Base-by-base conservation (phyloP, 1,140 invertebrate species). In the Octopus bimaculoides region DNA sequence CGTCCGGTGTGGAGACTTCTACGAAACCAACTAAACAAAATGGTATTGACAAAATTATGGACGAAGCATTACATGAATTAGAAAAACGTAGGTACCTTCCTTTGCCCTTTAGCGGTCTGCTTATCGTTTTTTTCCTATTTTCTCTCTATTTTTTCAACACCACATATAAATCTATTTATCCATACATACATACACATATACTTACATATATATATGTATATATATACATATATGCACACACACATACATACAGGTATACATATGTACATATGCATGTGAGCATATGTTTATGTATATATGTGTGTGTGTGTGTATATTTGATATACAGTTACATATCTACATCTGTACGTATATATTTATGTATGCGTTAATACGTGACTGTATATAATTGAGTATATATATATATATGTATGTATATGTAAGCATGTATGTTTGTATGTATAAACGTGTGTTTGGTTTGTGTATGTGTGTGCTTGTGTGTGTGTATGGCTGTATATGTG, bases 1-100 rank as follows among this genome's bases (percentile, higher is more conserved):
- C 69, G 10, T 78, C 79, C 20, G 78, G 76, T 10, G 80, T 76
- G n/a, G 73, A 55, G 2, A 76, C 77, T 75, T 77, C 14, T 54
- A 82, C 82, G 8, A 80, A 79, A 54, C 69, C 77, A 17, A n/a
- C 73, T 14, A 73, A 79, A 14, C 17, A 71, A 78, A 79, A 78
- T 10, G 81, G 78, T 17, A 69, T 86, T 7, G 79, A 87, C 73
- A 84, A 87, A 76, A 55, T 85, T 20, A 83, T 85, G 78, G 82
- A 85, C 55, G 78, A 83, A 79, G 69, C 85, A 5, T 83, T 85
- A 75, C 82, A 83, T 61, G 82, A 85, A 77, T 79, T 87, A 53
- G 78, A 85, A 69, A 85, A 84, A 78, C 80, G 86, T 87, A 81
- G 84, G 85, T 83, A 76, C 52, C 26, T 9, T 75, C 10, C 4